Conservation (phyloP, 2,113 vertebrate genomes). For the Hippocampus comes region DNA sequence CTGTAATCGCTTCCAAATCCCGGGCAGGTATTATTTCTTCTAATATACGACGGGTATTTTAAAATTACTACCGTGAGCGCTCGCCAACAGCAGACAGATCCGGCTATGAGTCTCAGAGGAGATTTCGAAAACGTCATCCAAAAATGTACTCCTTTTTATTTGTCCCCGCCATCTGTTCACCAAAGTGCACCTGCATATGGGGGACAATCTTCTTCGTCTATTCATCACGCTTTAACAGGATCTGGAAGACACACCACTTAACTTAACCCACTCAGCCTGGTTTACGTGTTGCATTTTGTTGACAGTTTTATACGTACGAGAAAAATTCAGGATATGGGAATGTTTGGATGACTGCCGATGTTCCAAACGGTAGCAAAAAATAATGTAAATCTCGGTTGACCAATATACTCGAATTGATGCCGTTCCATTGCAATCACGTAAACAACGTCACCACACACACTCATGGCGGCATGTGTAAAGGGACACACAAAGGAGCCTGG, state of each 20-base stretch:
- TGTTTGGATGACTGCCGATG: background rate
- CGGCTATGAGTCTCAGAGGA: slow-evolving; percentile 11
- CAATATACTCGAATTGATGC: background rate
- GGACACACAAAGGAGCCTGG: slow-evolving; percentile 30
- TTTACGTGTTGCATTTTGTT: background rate
- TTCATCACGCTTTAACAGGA: slow-evolving; percentile 59
- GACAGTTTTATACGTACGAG: background rate
- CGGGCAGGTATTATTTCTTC: background rate
- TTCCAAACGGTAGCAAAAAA: background rate
- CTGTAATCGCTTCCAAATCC: background rate
- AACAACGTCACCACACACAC: background rate
- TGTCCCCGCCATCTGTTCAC: slow-evolving; percentile 45
- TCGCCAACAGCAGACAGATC: slow-evolving; percentile 5
- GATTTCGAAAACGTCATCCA: slow-evolving; percentile 1
- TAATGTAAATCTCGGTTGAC: background rate
- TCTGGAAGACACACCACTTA: slow-evolving; percentile 51
- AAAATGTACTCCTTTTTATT: slow-evolving; percentile 40
- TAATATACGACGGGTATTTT: slow-evolving; percentile 5
- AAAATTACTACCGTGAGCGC: background rate
- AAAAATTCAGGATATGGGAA: slow-evolving; percentile 4
- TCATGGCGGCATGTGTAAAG: slow-evolving; percentile 13
- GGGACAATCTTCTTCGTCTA: slow-evolving; percentile 8
- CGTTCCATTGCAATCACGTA: background rate
- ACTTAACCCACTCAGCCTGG: slow-evolving; percentile 24
- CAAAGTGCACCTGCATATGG: slow-evolving; percentile 17